A percentile compares a stretch with the other conserved stretches of the same genome.
phyloP scores from a whole-genome alignment of 2,888 invertebrate species.

The Eilema depressum region DNA sequence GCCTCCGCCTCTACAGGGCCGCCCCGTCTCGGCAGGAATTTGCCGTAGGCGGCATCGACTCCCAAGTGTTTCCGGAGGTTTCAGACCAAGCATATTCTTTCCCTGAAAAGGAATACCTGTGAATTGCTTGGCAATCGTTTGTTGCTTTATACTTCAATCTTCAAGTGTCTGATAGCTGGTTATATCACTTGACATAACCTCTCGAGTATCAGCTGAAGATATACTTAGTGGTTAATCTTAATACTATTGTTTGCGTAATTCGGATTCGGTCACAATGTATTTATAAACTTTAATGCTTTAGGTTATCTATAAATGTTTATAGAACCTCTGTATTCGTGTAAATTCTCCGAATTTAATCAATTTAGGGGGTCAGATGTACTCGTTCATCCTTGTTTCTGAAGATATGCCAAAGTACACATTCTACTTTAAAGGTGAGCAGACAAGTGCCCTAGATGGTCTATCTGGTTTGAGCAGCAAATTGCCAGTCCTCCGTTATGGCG shows the following conservation, averaged over 20 bases:
- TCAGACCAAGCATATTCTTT: too few species aligned
- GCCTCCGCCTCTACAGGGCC: too few species aligned
- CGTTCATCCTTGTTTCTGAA: too few species aligned
- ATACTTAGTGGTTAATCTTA: neutral
- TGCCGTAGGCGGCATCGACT: too few species aligned
- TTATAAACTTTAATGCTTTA: neutral
- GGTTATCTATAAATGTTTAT: constrained; percentile 4
- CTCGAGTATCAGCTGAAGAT: neutral
- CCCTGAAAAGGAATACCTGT: too few species aligned
- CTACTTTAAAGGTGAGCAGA: neutral
- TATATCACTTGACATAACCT: neutral
- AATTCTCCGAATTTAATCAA: neutral
- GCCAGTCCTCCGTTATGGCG: too few species aligned
- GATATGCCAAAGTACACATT: neutral
- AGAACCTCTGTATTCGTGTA: neutral
- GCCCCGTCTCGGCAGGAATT: too few species aligned
- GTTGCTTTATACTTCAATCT: neutral
- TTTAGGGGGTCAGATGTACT: neutral
- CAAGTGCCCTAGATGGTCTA: neutral
- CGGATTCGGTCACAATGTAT: neutral
- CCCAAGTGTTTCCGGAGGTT: too few species aligned
- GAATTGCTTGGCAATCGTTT: neutral
- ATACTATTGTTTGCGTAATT: neutral
- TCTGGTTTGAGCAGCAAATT: too few species aligned
- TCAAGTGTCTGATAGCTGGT: neutral